Evolutionary conservation across 2,888 invertebrate genomes (phyloP), one percentile per base, ranked within the genome.

Genomic region (Tetragnatha montana): DNA sequence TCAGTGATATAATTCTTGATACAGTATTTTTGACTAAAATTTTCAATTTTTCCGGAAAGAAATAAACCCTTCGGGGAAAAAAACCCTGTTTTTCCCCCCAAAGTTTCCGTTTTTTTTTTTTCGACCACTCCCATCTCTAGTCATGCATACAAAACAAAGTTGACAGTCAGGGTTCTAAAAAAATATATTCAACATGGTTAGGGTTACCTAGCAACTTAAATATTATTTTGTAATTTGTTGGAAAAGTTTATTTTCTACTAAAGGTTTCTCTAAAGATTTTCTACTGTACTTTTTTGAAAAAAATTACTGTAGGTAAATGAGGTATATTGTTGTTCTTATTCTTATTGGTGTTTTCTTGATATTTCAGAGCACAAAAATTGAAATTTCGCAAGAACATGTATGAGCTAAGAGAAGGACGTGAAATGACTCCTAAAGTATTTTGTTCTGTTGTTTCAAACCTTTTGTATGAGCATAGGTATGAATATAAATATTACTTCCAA

Each of bases 361-460:
- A 35, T 35, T 35, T 17, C 92, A 94, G 94, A 35, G 89, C 93
- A 93, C 97, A 99, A 93, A 96, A 97, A 92, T 94, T 99, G 76
- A 95, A 96, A 93, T 99, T 99, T 94, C 95, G 97, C 92, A 95
- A 97, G 93, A 99, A 98, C 93, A 94, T 99, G 85, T 99, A 99
- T 93, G 99, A 99, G 94, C 94, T 99, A 81, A 96, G 97, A 93
- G 99, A 98, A 94, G 98, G 97, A 93, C 95, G 99, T 92, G 95
- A 95, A 92, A 98, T 99, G 94, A 95, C 96, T 90, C 99, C 99
- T 0, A 96, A 97, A 93, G 97, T 98, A 68, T 97, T 99, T 93
- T 95, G 97, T 6, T 96, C 97, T 0, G 97, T 99, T 97, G 95
- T 99, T 1, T 98, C 98, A 0, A 99, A 98, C 94, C 95, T 99